These are phyloP conservation scores for Sebastes elongatus DNA, from an alignment of 2,797 vertebrate genomes.

Conservation along the genomic window DNA sequence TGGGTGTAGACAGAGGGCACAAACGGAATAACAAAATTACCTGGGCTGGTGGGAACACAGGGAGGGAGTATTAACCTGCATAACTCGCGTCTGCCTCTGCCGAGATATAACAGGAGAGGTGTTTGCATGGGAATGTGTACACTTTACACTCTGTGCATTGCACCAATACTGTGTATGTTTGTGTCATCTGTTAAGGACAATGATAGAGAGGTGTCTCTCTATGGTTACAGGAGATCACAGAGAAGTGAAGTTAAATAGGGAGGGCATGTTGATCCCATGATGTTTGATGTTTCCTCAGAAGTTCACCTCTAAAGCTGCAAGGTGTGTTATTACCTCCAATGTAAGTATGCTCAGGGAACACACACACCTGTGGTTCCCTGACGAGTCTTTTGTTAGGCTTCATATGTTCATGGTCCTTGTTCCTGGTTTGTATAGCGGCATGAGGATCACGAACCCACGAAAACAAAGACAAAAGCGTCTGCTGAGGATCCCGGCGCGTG, in stretches of 20 bases:
- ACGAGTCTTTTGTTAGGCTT: conserved; percentile 52
- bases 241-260: conserved; percentile 16
- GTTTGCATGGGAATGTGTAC: conserved; percentile 18
- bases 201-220: conserved; percentile 32
- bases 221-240: conserved; percentile 9
- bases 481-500: conserved; percentile 44
- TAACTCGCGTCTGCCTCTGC: conserved; percentile 44
- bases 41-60: conserved; percentile 69
- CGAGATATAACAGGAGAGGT: conserved; percentile 32
- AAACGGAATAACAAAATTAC: conserved; percentile 80
- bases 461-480: conserved; percentile 66
- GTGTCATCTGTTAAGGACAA: conserved; percentile 21
- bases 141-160: background rate
- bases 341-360: conserved; percentile 32
- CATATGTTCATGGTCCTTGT: conserved; percentile 26
- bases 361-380: conserved; percentile 46
- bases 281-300: conserved; percentile 26
- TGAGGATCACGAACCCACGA: conserved; percentile 64
- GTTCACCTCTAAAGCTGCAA: conserved; percentile 43
- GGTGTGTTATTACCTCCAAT: conserved; percentile 41
- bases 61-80: conserved; percentile 67
- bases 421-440: conserved; percentile 48
- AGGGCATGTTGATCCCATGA: conserved; percentile 22
- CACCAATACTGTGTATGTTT: background rate
- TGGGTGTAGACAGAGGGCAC: conserved; percentile 74